Evolutionary conservation across 2,888 invertebrate species (phyloP).

Genomic region (Oithona nana): DNA sequence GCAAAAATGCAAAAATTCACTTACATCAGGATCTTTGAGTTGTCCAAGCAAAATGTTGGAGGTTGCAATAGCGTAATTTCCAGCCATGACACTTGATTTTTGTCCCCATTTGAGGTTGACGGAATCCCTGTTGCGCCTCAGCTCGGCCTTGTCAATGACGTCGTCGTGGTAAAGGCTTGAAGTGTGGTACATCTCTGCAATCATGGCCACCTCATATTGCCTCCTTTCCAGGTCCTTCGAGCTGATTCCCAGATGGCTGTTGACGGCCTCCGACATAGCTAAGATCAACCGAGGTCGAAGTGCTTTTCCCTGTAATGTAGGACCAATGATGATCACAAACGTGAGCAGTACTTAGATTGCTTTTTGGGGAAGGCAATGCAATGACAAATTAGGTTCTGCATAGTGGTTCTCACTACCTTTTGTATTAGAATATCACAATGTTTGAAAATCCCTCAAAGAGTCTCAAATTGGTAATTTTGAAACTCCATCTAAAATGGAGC

Average conservation of each 20-base stretch:
- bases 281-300: conserved; percentile 81
- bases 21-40: conserved; percentile 11
- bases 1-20: no score
- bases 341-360: no score
- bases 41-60: conserved; percentile 2
- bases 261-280: conserved; percentile 80
- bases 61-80: neutral
- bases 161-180: conserved; percentile 96
- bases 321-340: no score
- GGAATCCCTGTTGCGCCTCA: conserved; percentile 83
- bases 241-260: conserved; percentile 49
- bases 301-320: neutral
- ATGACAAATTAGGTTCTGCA: no score
- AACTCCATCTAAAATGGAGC: no score
- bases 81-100: neutral
- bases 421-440: no score
- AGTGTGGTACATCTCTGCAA: conserved; percentile 98
- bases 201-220: conserved; percentile 75
- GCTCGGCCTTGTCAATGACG: conserved; percentile 92
- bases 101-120: conserved; percentile 49
- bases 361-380: no score
- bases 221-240: neutral
- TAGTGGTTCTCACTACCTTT: no score
- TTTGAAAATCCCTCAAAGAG: no score
- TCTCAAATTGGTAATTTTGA: no score